Conservation (phyloP, 2,113 vertebrate species). For the Mustelus asterias region DNA sequence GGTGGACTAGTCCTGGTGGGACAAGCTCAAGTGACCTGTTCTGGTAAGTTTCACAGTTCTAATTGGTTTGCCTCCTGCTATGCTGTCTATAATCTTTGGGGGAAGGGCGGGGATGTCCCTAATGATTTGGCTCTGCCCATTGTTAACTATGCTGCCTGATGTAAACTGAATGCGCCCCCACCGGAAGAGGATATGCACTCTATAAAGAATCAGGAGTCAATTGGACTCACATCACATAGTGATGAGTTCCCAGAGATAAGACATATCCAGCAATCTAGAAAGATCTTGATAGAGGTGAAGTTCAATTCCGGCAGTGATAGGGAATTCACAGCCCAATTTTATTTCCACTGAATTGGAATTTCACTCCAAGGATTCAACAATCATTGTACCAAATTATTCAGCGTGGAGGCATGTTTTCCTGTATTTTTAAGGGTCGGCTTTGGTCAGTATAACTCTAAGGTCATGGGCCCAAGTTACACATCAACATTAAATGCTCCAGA, state of each 20-base stretch:
- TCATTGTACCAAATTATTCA: neutral
- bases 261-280: neutral
- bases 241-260: neutral
- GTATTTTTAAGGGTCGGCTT: neutral
- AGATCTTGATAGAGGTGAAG: neutral
- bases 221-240: neutral
- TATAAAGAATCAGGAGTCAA: neutral
- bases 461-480: conserved; percentile 12
- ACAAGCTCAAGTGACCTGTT: neutral
- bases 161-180: neutral
- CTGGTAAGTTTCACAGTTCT: neutral
- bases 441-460: conserved; percentile 13
- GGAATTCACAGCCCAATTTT: neutral
- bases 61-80: neutral
- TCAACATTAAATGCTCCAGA: conserved; percentile 35
- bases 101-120: neutral
- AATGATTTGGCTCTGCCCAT: neutral
- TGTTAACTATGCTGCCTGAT: neutral
- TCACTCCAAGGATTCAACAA: neutral
- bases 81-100: neutral
- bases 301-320: neutral
- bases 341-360: neutral
- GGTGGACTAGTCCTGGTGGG: neutral
- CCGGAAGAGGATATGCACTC: neutral
- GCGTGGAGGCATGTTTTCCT: too few species aligned